A percentile compares a stretch with the other conserved stretches of the same genome.
These are phyloP conservation scores for Redunca redunca DNA, from an alignment of 2,113 vertebrate species.

Conservation along the genomic window DNA sequence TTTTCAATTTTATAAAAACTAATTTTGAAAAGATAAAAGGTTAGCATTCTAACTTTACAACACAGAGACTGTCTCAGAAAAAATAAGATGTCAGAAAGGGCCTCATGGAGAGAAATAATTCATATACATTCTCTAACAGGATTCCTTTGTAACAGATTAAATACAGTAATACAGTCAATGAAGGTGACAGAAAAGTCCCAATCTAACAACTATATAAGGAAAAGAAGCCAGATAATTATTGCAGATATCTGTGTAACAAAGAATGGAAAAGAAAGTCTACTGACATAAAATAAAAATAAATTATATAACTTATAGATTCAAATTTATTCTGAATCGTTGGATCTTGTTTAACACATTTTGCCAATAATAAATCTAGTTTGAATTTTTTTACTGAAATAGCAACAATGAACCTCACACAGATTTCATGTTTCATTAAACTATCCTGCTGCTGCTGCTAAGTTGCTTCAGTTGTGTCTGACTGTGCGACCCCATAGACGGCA, in stretches of 20 bases:
- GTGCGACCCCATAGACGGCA: too few relatives aligned
- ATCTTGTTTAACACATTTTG: background rate
- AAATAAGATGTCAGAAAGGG: background rate
- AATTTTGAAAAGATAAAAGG: background rate
- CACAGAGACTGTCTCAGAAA: background rate
- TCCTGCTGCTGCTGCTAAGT: too few relatives aligned
- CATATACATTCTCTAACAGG: background rate
- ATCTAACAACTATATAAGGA: background rate
- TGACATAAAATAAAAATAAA: background rate
- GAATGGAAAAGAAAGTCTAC: background rate
- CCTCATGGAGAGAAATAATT: background rate
- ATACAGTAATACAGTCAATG: background rate
- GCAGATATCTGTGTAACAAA: background rate
- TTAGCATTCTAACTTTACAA: background rate
- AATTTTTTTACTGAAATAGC: background rate
- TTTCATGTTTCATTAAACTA: constrained; percentile 9
- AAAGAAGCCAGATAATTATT: background rate
- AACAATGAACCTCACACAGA: background rate
- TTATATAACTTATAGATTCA: background rate
- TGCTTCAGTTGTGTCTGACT: too few relatives aligned
- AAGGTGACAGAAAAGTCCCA: background rate
- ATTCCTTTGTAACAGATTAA: background rate
- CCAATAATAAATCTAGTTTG: background rate
- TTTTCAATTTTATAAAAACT: background rate
- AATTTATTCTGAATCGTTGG: background rate